phyloP scores from a whole-genome alignment of 2,113 vertebrate species.

The Rousettus leschenaultii region DNA sequence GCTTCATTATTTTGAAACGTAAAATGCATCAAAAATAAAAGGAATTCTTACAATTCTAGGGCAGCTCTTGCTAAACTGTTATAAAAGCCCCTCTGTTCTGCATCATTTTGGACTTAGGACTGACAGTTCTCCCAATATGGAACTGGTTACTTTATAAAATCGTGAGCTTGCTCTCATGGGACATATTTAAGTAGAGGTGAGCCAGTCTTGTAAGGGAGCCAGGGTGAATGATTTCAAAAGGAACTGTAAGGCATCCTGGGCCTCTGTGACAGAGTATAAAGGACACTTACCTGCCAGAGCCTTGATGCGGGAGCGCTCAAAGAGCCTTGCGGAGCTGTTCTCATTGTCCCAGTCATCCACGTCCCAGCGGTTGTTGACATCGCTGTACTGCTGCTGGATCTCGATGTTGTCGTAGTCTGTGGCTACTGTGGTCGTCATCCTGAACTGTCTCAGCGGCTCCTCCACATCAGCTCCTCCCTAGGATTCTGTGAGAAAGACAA shows the following conservation, averaged over 20 bases:
- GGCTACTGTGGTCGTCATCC: slow-evolving; percentile 94
- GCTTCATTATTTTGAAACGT: neutral
- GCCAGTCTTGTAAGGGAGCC: too few relatives aligned
- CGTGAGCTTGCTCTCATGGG: neutral
- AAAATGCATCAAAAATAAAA: neutral
- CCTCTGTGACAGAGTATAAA: fast-evolving
- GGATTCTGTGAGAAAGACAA: slow-evolving; percentile 77
- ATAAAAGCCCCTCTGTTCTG: neutral
- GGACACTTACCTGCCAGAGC: slow-evolving; percentile 90
- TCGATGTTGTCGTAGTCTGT: slow-evolving; percentile 95
- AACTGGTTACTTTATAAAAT: neutral
- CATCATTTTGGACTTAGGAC: neutral
- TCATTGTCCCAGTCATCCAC: slow-evolving; percentile 98
- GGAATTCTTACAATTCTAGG: neutral
- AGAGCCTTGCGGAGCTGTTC: slow-evolving; percentile 96
- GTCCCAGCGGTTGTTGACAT: slow-evolving; percentile 98
- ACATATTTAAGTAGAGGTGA: neutral
- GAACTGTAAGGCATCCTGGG: neutral
- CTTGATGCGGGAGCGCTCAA: slow-evolving; percentile 97
- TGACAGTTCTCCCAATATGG: neutral
- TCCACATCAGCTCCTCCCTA: slow-evolving; percentile 88
- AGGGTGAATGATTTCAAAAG: neutral
- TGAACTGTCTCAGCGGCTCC: slow-evolving; percentile 82
- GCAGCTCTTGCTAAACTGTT: neutral
- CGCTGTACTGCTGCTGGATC: slow-evolving; percentile 96